Base-by-base conservation (phyloP, 2,888 invertebrate species). In the Temnothorax unifasciatus region DNA sequence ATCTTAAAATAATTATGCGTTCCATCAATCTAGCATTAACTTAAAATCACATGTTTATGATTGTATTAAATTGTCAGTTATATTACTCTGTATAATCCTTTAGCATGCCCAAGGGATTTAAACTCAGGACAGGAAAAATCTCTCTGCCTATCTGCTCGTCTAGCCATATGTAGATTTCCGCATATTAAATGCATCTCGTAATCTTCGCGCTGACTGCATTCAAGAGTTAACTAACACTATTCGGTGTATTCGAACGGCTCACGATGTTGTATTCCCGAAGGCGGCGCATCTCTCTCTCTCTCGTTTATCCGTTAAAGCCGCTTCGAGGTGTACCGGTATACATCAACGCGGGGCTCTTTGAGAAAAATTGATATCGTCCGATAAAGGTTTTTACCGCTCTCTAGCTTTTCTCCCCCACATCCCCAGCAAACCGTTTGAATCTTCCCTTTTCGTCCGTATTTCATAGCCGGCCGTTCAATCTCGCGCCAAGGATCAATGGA, bases 361-460 rank as follows among this genome's bases (percentile, higher is more conserved):
- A 77, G 68, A 83, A 77, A 77, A 83, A 77, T 83, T 83, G 83
- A 83, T 79, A 77, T 68, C 41, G 54, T 41, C 29, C 57, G 77
- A 81, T 81, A 81, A 81, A 77, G 61, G 25, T 47, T 83, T 83
- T 79, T 69, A 69, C 61, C 61, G 61, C 77, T 83, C 52, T 75
- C 57, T 2, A 21, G 18, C 63, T 41, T 25, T 50, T n/a, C 34
- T 21, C 41, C 25, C 54, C 34, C 59, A 18, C 57, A 18, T n/a
- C 18, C 47, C 47, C 61, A 79, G 54, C 64, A 21, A 84, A 63
- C 73, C 85, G 86, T 83, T 87, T 77, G 83, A 74, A 63, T 82
- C 82, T 74, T 82, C 81, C 74, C 82, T 47, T 82, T 29, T 50
- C 25, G 75, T 86, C 64, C 85, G 84, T 71, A 54, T 81, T 81